Percentiles rank a stretch among this genome's conserved stretches.
Evolutionary conservation across 1,140 invertebrate genomes (phyloP).

Genomic region (Frieseomelitta varia): DNA sequence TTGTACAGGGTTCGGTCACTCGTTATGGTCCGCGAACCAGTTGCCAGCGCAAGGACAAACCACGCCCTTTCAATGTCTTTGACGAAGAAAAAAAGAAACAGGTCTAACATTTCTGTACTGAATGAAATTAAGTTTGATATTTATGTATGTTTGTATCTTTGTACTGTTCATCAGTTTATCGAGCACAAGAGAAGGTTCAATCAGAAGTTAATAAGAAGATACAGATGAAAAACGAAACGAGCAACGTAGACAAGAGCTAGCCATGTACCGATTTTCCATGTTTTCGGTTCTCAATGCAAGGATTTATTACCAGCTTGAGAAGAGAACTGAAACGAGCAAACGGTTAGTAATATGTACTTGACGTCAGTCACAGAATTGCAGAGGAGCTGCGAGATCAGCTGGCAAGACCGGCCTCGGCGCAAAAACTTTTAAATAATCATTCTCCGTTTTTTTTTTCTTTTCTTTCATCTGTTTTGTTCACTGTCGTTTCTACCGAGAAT

Average conservation of each 20-base stretch:
- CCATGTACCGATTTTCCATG: not conserved
- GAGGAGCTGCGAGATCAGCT: not conserved
- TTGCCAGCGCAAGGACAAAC: not conserved
- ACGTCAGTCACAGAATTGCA: conserved; percentile 30
- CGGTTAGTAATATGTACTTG: conserved; percentile 7
- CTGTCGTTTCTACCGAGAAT: not conserved
- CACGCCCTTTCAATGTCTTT: not conserved
- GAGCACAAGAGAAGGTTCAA: not conserved
- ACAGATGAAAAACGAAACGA: not conserved
- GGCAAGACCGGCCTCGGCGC: not conserved
- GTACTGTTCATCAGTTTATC: not conserved
- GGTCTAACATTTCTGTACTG: not conserved
- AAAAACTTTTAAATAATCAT: conserved; percentile 16
- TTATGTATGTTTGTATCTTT: not conserved
- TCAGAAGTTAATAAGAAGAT: not conserved
- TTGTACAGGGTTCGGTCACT: too few relatives aligned
- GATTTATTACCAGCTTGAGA: conserved; percentile 16
- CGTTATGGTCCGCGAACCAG: too few relatives aligned
- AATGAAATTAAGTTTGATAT: not conserved
- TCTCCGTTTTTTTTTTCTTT: not conserved
- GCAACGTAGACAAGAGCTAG: not conserved
- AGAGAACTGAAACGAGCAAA: conserved; percentile 22
- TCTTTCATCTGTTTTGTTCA: not conserved
- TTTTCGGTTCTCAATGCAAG: not conserved
- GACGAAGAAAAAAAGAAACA: not conserved